Evolutionary conservation across 2,797 vertebrate species (phyloP), one percentile per base, ranked within the genome.

Genomic region (Lophius americanus): DNA sequence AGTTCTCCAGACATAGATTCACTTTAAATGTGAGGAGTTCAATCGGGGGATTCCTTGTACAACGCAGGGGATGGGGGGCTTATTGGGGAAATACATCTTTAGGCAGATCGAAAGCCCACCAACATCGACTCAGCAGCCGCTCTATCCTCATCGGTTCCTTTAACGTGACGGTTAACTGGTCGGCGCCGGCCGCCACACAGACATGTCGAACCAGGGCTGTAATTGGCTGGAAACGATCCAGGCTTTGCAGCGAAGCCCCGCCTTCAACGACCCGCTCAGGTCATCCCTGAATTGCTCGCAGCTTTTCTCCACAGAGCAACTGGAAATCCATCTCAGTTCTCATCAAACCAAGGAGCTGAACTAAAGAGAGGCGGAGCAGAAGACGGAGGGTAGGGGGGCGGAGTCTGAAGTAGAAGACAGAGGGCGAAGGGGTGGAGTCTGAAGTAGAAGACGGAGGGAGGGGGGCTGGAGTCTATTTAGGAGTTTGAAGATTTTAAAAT

Each of bases 401-500:
- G 53, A 75, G 64, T 59, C 66, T 58, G 62, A 64, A 68, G 53
- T 2, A 49, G 56, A 58, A 68, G 65, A 59, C 64, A 7, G 5
- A 82, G 67, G 57, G 60, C 23, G 72, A 61, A 63, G 73, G 56
- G 73, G 63, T 33, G 60, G 53, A 75, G 64, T 59, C 66, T 58
- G 62, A 64, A 68, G 53, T 2, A 49, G 56, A 58, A 68, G 65
- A 59, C 64, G 8, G 5, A 82, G 67, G 57, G 59, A 79, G 35
- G 58, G 43, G 54, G 43, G 54, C 39, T 2, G 7, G 3, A 23
- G 23, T 23, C 23, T 23, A 2, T 59, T 72, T 68, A 53, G 70
- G 79, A 82, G 78, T 70, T 70, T 58, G 66, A 57, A 73, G 73
- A 76, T 87, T 76, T 75, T 48, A 84, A 79, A 83, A 80, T 67